Base-by-base conservation (phyloP, 2,113 vertebrate genomes). In the Perca flavescens region DNA sequence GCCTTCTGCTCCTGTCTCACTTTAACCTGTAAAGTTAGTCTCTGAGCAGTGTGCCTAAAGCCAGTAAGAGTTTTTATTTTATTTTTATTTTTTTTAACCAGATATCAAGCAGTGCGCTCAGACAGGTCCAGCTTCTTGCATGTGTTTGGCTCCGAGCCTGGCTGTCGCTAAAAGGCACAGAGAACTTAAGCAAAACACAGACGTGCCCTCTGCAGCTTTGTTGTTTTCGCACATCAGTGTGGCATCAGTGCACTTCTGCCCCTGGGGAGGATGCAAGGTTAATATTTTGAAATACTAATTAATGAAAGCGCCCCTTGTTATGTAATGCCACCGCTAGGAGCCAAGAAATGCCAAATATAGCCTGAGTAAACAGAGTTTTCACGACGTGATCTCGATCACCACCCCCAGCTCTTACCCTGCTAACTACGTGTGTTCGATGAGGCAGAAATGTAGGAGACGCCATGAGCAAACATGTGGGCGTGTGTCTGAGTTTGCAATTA, bases 281-380 rank as follows among this genome's bases (percentile, higher is more conserved):
- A 90, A 91, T 93, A 91, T 93, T 92, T 91, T 75, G 87, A 89
- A 88, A 94, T 91, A 89, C 86, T 91, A 92, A 94, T 93, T 94
- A 93, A 92, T 89, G 80, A 88, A 92, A 88, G 66, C 54, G 40
- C 28, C 75, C 22, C 43, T 57, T 1, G 34, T 92, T 88, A 88
- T 71, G 80, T 69, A 92, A 92, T 25, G 67, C 36, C 34, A 49
- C 74, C 76, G 82, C 92, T 70, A 6, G 14, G 34, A 86, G 88
- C 78, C 72, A 67, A 66, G 74, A 80, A 84, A 74, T 0, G 61
- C 71, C 83, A 89, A 87, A 86, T 78, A 91, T 88, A 86, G 83
- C 86, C 85, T 17, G 7, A 85, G 79, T 91, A 84, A 80, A 86
- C 80, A 47, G 83, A 50, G 63, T 83, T 80, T 82, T 73, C 31